Conservation (phyloP, 2,797 vertebrate species). For the Lutjanus campechanus region DNA sequence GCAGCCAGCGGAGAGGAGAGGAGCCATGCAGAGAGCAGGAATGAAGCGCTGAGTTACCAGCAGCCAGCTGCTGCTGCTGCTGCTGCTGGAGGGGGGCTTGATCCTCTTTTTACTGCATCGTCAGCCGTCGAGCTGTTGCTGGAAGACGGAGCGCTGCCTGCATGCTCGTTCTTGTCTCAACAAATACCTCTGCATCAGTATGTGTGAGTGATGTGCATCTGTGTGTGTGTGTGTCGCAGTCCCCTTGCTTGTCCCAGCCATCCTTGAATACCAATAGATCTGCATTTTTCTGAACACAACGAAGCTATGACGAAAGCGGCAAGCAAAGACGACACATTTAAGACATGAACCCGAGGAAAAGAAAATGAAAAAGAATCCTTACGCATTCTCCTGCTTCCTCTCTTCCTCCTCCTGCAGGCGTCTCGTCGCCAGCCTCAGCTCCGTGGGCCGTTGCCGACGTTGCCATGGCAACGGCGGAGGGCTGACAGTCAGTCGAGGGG, state of each 20-base stretch:
- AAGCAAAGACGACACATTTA: background rate
- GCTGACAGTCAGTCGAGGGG: slow-evolving; percentile 83
- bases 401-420: slow-evolving; percentile 70
- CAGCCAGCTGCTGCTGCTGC: slow-evolving; percentile 33
- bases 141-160: slow-evolving; percentile 59
- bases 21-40: slow-evolving; percentile 56
- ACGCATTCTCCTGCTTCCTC: slow-evolving; percentile 85
- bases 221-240: slow-evolving; percentile 73
- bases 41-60: slow-evolving; percentile 67
- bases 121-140: slow-evolving; percentile 56
- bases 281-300: slow-evolving; percentile 14
- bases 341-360: background rate
- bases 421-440: slow-evolving; percentile 82
- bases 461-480: slow-evolving; percentile 88
- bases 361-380: slow-evolving; percentile 76
- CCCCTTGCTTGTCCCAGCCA: slow-evolving; percentile 70
- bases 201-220: slow-evolving; percentile 58
- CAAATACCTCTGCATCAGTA: slow-evolving; percentile 72
- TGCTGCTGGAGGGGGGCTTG: slow-evolving; percentile 52
- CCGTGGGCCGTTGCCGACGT: slow-evolving; percentile 85
- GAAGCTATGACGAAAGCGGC: background rate
- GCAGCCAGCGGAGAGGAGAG: slow-evolving; percentile 51
- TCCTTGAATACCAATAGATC: slow-evolving; percentile 61
- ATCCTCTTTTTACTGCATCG: slow-evolving; percentile 72
- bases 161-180: slow-evolving; percentile 52